phyloP scores from a whole-genome alignment of 2,797 vertebrate species.

The Acrossocheilus wenchowensis region DNA sequence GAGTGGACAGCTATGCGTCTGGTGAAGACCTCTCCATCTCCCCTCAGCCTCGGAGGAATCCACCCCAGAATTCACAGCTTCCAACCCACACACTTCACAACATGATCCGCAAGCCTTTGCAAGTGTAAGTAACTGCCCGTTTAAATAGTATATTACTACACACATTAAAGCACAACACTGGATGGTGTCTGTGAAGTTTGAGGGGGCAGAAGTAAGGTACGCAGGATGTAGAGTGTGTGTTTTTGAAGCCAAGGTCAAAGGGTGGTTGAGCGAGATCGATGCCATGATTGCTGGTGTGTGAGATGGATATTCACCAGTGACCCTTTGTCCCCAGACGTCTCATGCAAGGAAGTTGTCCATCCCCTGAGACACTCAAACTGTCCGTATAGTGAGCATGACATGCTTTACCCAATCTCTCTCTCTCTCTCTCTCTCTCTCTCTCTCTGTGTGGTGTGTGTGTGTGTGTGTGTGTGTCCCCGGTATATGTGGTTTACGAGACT shows the following conservation, averaged over 20 bases:
- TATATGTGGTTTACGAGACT: too few species aligned
- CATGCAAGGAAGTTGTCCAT: constrained; percentile 36
- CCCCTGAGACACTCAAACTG: constrained; percentile 32
- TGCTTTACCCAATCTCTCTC: constrained; percentile 11
- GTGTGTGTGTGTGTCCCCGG: too few species aligned
- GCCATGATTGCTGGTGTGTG: constrained; percentile 60
- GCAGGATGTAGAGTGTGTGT: constrained; percentile 40
- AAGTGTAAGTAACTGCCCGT: constrained; percentile 7
- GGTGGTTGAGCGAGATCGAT: constrained; percentile 53
- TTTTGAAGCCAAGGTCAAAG: constrained; percentile 50
- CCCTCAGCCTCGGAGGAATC: constrained; percentile 62
- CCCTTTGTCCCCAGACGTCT: constrained; percentile 52
- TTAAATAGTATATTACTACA: constrained; percentile 17
- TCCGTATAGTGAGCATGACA: constrained; percentile 45
- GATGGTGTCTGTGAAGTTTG: background rate
- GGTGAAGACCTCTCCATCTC: constrained; percentile 65
- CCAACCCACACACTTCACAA: constrained; percentile 16
- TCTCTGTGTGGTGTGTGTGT: background rate
- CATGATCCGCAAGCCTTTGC: constrained; percentile 7
- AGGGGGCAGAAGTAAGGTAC: constrained; percentile 2
- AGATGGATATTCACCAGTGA: constrained; percentile 60
- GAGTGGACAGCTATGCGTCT: constrained; percentile 74
- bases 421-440: background rate
- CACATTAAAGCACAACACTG: background rate
- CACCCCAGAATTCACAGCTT: constrained; percentile 33